Percentiles rank a stretch among this genome's conserved stretches.
These are phyloP conservation scores for Ooceraea biroi DNA, from an alignment of 1,140 invertebrate species.

Conservation along the genomic window DNA sequence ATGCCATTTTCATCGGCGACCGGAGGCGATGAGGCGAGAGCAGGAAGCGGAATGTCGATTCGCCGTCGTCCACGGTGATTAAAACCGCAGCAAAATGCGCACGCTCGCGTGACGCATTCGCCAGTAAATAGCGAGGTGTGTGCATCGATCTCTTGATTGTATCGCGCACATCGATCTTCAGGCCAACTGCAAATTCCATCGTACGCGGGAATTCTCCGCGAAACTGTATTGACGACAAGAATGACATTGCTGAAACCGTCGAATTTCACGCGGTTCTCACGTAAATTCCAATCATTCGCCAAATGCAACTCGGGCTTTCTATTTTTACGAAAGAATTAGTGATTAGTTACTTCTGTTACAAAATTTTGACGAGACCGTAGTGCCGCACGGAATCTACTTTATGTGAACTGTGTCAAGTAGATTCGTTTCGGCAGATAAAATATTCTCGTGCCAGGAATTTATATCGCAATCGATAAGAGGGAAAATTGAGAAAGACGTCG, in stretches of 20 bases:
- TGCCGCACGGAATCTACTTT: too few species aligned
- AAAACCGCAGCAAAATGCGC: slow-evolving; percentile 13
- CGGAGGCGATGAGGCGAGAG: background rate
- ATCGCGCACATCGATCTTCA: slow-evolving; percentile 32
- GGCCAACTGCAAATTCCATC: slow-evolving; percentile 2
- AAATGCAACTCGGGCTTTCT: background rate
- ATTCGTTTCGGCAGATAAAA: background rate
- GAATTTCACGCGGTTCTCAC: slow-evolving; percentile 3
- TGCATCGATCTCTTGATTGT: slow-evolving; percentile 32
- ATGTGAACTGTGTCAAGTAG: too few species aligned
- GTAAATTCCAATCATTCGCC: background rate
- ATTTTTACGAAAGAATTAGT: background rate
- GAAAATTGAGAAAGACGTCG: background rate
- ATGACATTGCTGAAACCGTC: background rate
- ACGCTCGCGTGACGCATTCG: slow-evolving; percentile 6
- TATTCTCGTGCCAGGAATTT: background rate
- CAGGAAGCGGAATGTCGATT: slow-evolving; percentile 28
- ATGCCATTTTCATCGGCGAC: background rate
- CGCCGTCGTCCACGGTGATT: slow-evolving; percentile 9
- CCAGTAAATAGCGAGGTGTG: background rate
- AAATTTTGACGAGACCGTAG: too few species aligned
- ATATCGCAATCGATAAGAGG: background rate
- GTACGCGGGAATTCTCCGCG: background rate
- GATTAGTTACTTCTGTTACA: too few species aligned
- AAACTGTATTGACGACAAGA: background rate